A percentile compares a stretch with the other conserved stretches of the same genome.
These are phyloP conservation scores for Bambusicola thoracicus DNA, from an alignment of 2,113 vertebrate species.

Conservation along the genomic window DNA sequence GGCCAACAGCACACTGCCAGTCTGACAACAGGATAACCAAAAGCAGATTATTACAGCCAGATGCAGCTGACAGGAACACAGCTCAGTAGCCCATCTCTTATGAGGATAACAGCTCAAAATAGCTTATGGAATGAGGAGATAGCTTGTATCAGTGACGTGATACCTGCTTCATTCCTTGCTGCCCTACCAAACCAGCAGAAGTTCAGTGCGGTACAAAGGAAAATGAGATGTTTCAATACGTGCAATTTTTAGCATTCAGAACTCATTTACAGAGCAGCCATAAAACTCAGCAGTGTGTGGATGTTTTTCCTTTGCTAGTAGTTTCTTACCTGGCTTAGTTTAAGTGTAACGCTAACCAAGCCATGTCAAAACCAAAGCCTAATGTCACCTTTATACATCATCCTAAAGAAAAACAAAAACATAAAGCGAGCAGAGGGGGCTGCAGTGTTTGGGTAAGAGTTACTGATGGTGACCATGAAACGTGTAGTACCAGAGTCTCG, in stretches of 20 bases:
- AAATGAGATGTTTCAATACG: not conserved
- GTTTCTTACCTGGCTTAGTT: not conserved
- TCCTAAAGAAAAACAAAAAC: not conserved
- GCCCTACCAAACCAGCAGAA: not conserved
- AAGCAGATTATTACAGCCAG: not conserved
- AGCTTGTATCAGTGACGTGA: rapidly evolving
- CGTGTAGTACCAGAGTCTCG: rapidly evolving
- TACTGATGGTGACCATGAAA: rapidly evolving
- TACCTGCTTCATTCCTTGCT: rapidly evolving
- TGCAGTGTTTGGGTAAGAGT: not conserved
- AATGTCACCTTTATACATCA: not conserved
- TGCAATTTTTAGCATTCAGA: not conserved
- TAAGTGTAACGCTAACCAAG: not conserved
- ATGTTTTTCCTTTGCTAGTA: not conserved
- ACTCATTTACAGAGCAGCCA: not conserved
- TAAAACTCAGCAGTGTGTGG: not conserved
- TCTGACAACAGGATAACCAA: not conserved
- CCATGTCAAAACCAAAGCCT: not conserved
- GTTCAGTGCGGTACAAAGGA: not conserved
- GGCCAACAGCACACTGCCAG: not conserved
- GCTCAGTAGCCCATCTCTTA: not conserved
- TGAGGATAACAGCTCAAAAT: not conserved
- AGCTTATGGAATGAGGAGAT: not conserved
- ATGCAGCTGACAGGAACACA: not conserved
- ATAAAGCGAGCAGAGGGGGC: not conserved